Evolutionary conservation across 2,113 vertebrate genomes (phyloP).

Genomic region (Ammodytes dubius): DNA sequence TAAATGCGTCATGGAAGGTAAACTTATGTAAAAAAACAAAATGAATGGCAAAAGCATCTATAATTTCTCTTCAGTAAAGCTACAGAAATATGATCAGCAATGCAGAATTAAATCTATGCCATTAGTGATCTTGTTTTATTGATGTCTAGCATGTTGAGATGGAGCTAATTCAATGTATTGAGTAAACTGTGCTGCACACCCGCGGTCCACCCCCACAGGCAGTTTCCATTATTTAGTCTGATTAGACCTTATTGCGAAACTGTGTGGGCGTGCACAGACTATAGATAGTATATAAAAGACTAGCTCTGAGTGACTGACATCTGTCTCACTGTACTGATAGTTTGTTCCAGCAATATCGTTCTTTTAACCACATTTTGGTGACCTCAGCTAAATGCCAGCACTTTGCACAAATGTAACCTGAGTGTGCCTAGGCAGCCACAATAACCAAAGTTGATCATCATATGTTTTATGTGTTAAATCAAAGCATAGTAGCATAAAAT

Average conservation of each 20-base stretch:
- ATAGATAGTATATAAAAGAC: too few relatives aligned
- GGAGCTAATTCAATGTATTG: neutral
- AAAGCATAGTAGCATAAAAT: neutral
- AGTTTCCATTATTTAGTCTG: neutral
- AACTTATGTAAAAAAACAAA: neutral
- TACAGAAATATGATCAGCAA: neutral
- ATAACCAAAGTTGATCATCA: neutral
- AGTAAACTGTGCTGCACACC: neutral
- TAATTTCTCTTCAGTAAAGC: neutral
- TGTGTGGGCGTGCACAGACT: neutral
- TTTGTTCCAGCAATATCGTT: neutral
- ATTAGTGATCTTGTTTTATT: neutral
- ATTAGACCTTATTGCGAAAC: neutral
- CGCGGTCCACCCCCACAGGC: neutral
- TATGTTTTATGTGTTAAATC: neutral
- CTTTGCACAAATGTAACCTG: neutral
- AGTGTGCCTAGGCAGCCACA: neutral
- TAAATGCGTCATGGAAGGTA: neutral
- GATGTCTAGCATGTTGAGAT: neutral
- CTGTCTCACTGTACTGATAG: neutral
- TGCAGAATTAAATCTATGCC: neutral
- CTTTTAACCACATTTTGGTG: neutral
- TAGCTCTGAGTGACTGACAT: neutral
- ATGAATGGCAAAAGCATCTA: neutral
- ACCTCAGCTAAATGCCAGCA: neutral